Conservation (phyloP, 2,888 invertebrate genomes). For the Elegia similella region DNA sequence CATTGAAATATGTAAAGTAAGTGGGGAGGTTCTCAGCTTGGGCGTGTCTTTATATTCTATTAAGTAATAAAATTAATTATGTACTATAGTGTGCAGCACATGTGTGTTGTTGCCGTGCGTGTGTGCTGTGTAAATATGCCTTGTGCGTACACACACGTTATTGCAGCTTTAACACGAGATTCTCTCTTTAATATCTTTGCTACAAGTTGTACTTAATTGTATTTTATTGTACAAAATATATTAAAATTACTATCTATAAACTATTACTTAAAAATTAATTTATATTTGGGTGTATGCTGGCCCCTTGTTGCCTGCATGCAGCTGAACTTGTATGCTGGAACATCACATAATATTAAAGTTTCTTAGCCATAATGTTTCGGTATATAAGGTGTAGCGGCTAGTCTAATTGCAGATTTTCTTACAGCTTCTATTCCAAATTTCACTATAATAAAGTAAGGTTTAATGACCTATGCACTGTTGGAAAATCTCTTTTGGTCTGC, state of each 20-base stretch:
- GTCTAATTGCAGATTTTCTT: conserved; percentile 82
- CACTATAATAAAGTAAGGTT: conserved; percentile 74
- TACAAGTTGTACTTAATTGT: conserved; percentile 86
- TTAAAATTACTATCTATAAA: conserved; percentile 82
- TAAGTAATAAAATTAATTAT: conserved; percentile 77
- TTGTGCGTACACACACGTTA: conserved; percentile 79
- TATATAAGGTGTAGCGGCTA: conserved; percentile 79
- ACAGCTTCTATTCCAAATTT: conserved; percentile 81
- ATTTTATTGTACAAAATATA: conserved; percentile 87
- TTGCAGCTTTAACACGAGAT: conserved; percentile 80
- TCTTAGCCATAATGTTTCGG: conserved; percentile 79
- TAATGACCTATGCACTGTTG: conserved; percentile 79
- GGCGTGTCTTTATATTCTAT: conserved; percentile 80
- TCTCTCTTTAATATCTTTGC: conserved; percentile 84
- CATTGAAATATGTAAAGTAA: conserved; percentile 80
- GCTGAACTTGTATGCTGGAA: conserved; percentile 80
- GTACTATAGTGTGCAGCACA: conserved; percentile 79
- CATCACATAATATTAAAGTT: conserved; percentile 68
- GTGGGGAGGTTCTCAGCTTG: conserved; percentile 76
- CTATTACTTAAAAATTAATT: conserved; percentile 75
- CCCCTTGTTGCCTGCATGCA: conserved; percentile 77
- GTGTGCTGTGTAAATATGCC: conserved; percentile 82
- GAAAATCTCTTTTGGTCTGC: conserved; percentile 82
- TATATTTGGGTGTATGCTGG: conserved; percentile 80
- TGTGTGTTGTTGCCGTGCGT: conserved; percentile 75